Base-by-base conservation (phyloP, 2,797 vertebrate species). In the Urocyon cinereoargenteus region DNA sequence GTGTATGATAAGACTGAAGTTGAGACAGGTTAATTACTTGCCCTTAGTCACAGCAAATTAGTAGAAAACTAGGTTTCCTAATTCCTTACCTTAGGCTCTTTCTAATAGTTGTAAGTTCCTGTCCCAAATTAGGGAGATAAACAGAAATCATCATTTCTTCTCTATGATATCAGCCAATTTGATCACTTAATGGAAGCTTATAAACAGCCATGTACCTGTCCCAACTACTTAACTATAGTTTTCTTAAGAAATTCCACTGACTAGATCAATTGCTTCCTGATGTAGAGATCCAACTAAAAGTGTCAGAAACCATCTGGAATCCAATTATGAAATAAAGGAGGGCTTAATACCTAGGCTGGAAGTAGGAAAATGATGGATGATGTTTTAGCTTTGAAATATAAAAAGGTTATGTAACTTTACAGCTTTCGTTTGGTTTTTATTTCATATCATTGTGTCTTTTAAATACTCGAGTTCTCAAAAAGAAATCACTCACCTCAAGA, bases 221-320 rank as follows among this genome's bases (percentile, higher is more conserved):
- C 72, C 87, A 97, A 57, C n/a, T 36, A 78, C 90, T 97, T 97
- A 70, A 77, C 66, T 97, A 40, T 61, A 11, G 6, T 96, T 97
- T 97, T 97, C 87, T 51, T 85, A 78, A 96, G 81, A 81, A 97
- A 96, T 64, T 87, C 34, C 31, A 75, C 10, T 81, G 72, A 93
- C 49, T 81, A 92, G 36, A 79, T 96, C 83, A 79, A 51, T 82
- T 92, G n/a, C 85, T 98, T 97, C 77, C 96, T 97, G 91, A 97
- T 77, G 70, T 73, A 94, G 89, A 94, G 16, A 72, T 49, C 72
- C 87, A 97, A 95, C 24, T 36, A 22, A 31, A 89, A 64, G 40
- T 83, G 70, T 75, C 94, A 81, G 85, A 86, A 96, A 70, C 72
- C 79, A 51, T 5, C 28, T 0, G 4, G 49, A 90, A 77, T 18